Evolutionary conservation across 1,140 invertebrate species (phyloP).

Genomic region (Helicorthomorpha holstii): DNA sequence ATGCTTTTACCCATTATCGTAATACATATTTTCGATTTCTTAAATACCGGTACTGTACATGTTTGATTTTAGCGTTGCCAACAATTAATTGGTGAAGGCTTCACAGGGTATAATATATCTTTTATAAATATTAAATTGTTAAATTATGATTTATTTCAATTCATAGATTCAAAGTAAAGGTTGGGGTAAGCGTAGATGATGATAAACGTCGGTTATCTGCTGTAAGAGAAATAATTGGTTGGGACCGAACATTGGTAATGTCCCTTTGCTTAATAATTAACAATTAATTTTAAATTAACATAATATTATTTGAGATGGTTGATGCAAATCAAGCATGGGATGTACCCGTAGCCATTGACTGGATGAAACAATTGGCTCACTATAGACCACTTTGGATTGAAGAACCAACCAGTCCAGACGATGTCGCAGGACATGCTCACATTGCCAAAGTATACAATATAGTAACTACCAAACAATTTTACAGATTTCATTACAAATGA

Average conservation of each 20-base stretch:
- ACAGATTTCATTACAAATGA: too few species aligned
- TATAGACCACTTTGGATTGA: constrained; percentile 77
- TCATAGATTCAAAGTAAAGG: constrained; percentile 64
- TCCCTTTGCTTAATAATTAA: background rate
- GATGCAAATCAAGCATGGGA: constrained; percentile 89
- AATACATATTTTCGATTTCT: too few species aligned
- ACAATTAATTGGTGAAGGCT: constrained; percentile 53
- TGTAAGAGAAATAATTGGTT: constrained; percentile 58
- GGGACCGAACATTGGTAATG: constrained; percentile 46
- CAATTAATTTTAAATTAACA: background rate
- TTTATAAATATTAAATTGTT: constrained; percentile 3
- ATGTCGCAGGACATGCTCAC: constrained; percentile 60
- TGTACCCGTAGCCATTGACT: constrained; percentile 60
- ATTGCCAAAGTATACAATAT: constrained; percentile 40
- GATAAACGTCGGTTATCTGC: constrained; percentile 50
- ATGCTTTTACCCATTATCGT: too few species aligned
- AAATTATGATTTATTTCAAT: background rate
- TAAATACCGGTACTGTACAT: too few species aligned
- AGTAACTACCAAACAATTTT: background rate
- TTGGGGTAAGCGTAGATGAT: constrained; percentile 60
- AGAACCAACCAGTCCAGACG: constrained; percentile 83
- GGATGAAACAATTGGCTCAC: constrained; percentile 57
- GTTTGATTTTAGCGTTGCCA: constrained; percentile 43
- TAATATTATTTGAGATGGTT: constrained; percentile 42
- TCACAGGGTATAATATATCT: constrained; percentile 32